Evolutionary conservation across 2,888 invertebrate genomes (phyloP), one percentile per base, ranked within the genome.

Genomic region (Erebia palarica): DNA sequence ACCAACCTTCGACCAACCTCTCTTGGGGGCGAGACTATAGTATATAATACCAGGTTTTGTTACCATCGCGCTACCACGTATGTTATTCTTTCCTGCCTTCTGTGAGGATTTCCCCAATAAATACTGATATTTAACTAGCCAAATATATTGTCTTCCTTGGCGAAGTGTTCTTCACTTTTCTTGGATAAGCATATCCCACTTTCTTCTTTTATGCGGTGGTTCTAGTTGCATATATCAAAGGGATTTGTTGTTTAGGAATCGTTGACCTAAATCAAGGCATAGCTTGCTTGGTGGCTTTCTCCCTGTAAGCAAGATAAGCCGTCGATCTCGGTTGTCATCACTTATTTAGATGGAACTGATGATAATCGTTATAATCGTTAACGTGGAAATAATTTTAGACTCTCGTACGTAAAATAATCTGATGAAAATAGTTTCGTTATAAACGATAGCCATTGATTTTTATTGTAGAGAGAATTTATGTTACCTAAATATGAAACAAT

Each of bases 281-380:
- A 63, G 49, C 63, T 21, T 14, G 63, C 47, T n/a, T 18, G 16
- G 47, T 21, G 47, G 44, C 63, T 63, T 63, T 63, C 63, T 63
- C 63, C 47, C 21, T 60, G 8, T 63, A 63, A 47, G 11, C 47
- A 49, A 10, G 47, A 63, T 63, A 47, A 63, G 47, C 49, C 63
- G 63, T 63, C 63, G 47, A 14, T 63, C 63, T 21, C 47, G 21
- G 63, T 63, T 63, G 47, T 63, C 49, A 63, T 63, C 63, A 49
- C 63, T 47, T 47, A 21, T 49, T 7, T 14, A 16, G 16, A 60
- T 13, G 18, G 14, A 18, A 7, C 42, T 60, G 42, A 60, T 60
- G 60, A 47, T 61, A 61, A 61, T 44, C 60, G n/a, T 44, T 47
- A 0, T 10, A 47, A 61, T 16, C 5, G 44, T n/a, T 60, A 60